These are phyloP conservation scores for Drosophila histrio DNA, from an alignment of 2,888 invertebrate species.

Conservation along the genomic window DNA sequence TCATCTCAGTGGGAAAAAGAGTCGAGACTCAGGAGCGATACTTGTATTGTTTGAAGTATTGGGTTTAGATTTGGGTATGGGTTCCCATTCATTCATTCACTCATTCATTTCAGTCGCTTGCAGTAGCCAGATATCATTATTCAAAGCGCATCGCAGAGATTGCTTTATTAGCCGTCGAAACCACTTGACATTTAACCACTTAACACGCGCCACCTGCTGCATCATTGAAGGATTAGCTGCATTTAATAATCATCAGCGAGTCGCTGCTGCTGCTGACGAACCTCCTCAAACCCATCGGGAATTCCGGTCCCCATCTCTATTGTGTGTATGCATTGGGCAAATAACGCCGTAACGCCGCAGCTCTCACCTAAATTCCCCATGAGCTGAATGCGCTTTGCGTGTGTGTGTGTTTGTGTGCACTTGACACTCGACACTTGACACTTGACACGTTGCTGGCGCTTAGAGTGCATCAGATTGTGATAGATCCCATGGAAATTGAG, in stretches of 20 bases:
- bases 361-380: conserved; percentile 25
- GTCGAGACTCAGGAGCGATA: conserved; percentile 40
- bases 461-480: conserved; percentile 1
- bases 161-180: conserved; percentile 38
- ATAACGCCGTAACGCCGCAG: conserved; percentile 33
- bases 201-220: conserved; percentile 42
- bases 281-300: conserved; percentile 18
- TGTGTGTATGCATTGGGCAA: conserved; percentile 33
- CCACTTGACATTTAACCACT: conserved; percentile 37
- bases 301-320: conserved; percentile 27
- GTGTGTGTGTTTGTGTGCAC: no score
- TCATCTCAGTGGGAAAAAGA: conserved; percentile 48
- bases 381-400: conserved; percentile 32
- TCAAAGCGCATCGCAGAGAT: conserved; percentile 49
- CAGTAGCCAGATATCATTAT: conserved; percentile 56
- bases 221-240: conserved; percentile 63
- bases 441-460: conserved; percentile 20
- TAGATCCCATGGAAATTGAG: conserved; percentile 8
- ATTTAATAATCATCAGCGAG: conserved; percentile 48
- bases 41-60: conserved; percentile 40
- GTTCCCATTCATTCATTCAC: conserved; percentile 26
- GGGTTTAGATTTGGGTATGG: conserved; percentile 11
- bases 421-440: conserved; percentile 3
- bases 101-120: conserved; percentile 2
- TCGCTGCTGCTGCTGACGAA: background rate